Evolutionary conservation across 2,888 invertebrate species (phyloP).

Genomic region (Diarsia mendica): DNA sequence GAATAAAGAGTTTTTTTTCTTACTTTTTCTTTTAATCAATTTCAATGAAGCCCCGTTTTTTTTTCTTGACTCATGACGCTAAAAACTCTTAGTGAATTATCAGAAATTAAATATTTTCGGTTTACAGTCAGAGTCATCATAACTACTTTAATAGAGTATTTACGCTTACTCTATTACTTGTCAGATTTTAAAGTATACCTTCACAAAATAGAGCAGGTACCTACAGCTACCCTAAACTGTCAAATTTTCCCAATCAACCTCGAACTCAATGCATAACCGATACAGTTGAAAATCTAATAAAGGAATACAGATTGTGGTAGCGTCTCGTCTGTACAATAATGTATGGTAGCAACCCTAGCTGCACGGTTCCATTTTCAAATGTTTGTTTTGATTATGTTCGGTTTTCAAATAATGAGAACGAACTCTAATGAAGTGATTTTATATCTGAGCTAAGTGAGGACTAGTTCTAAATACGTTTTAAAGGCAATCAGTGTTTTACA

Average conservation of each 20-base stretch:
- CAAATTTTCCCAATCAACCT: too few species aligned
- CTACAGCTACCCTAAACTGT: too few species aligned
- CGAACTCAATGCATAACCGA: too few species aligned
- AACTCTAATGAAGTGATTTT: slow-evolving; percentile 33
- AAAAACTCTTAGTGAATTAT: background rate
- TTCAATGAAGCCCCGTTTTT: background rate
- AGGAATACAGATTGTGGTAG: too few species aligned
- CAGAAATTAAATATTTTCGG: background rate
- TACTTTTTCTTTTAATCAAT: background rate
- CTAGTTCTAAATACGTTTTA: slow-evolving; percentile 9
- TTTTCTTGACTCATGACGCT: background rate
- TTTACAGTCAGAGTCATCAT: background rate
- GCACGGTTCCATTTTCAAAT: slow-evolving; percentile 14
- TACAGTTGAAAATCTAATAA: too few species aligned
- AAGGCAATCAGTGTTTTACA: slow-evolving; percentile 12
- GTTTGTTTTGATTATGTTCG: slow-evolving; percentile 27
- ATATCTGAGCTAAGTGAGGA: background rate
- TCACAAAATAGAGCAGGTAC: background rate
- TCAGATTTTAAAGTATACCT: background rate
- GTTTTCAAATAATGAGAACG: slow-evolving; percentile 21
- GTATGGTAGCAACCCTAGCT: background rate
- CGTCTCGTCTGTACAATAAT: background rate
- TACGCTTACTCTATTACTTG: background rate
- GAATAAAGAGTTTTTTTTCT: background rate
- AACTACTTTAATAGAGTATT: background rate